Percentiles rank a stretch among this genome's conserved stretches.
Evolutionary conservation across 2,888 invertebrate genomes (phyloP).

Genomic region (Drepanosiphum platanoidis): DNA sequence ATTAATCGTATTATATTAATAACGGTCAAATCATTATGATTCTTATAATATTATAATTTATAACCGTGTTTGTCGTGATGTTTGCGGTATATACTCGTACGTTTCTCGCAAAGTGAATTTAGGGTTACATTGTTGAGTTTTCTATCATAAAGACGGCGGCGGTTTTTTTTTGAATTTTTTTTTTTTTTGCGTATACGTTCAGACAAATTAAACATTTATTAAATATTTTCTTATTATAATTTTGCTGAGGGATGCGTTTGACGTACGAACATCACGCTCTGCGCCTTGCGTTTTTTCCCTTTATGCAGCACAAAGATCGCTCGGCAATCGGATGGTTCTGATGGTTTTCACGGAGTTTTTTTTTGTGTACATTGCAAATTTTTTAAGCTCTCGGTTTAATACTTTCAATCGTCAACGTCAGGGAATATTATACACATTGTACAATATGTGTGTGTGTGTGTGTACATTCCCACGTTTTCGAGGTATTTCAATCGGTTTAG

Average conservation of each 20-base stretch:
- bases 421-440: too few species aligned
- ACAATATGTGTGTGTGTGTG: too few species aligned
- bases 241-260: background rate
- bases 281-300: background rate
- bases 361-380: background rate
- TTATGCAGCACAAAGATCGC: background rate
- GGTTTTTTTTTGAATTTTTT: too few species aligned
- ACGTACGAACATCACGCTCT: background rate
- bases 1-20: background rate
- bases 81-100: background rate
- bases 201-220: background rate
- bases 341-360: too few species aligned
- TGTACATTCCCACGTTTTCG: too few species aligned
- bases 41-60: background rate
- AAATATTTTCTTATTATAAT: slow-evolving; percentile 5
- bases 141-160: background rate
- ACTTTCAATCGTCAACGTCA: background rate
- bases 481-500: background rate
- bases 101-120: background rate
- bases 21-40: background rate
- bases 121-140: background rate
- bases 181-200: background rate
- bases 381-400: background rate
- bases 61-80: background rate
- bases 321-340: background rate